A percentile compares a stretch with the other conserved stretches of the same genome.
These are phyloP conservation scores for Scolopax bukidnonensis DNA, from an alignment of 2,797 vertebrate species.

Conservation along the genomic window DNA sequence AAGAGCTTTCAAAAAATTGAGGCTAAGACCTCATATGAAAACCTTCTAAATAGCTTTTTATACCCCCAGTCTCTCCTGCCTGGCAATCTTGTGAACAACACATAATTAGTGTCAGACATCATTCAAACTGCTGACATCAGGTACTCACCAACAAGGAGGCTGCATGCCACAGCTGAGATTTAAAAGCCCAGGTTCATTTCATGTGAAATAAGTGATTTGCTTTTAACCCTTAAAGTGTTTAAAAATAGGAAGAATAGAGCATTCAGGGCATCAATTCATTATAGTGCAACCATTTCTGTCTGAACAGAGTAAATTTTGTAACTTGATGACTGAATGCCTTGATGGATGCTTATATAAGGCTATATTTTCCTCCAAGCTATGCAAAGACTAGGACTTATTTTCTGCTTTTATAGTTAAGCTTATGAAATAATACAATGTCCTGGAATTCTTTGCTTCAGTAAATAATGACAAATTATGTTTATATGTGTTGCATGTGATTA, in stretches of 20 bases:
- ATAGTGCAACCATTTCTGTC: not conserved
- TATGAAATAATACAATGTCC: not conserved
- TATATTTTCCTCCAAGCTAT: not conserved
- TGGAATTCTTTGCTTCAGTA: not conserved
- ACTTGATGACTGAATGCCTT: not conserved
- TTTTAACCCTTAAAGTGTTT: conserved; percentile 51
- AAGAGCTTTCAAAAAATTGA: conserved; percentile 8
- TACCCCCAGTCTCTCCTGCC: conserved; percentile 34
- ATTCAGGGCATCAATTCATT: not conserved
- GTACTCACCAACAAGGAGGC: conserved; percentile 21
- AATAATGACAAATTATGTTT: not conserved
- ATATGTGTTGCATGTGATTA: not conserved
- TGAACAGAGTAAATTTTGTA: not conserved
- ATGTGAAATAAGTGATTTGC: conserved; percentile 1
- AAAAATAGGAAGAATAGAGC: not conserved
- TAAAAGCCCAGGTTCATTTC: conserved; percentile 43
- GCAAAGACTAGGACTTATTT: not conserved
- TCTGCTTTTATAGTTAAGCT: not conserved
- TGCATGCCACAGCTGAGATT: conserved; percentile 27
- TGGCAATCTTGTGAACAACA: conserved; percentile 55
- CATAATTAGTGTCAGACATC: conserved; percentile 65
- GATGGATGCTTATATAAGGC: not conserved
- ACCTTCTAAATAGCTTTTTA: conserved; percentile 60
- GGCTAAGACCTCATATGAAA: conserved; percentile 24
- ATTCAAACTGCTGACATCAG: conserved; percentile 54